phyloP scores from a whole-genome alignment of 2,113 vertebrate species.

The Istiophorus platypterus region DNA sequence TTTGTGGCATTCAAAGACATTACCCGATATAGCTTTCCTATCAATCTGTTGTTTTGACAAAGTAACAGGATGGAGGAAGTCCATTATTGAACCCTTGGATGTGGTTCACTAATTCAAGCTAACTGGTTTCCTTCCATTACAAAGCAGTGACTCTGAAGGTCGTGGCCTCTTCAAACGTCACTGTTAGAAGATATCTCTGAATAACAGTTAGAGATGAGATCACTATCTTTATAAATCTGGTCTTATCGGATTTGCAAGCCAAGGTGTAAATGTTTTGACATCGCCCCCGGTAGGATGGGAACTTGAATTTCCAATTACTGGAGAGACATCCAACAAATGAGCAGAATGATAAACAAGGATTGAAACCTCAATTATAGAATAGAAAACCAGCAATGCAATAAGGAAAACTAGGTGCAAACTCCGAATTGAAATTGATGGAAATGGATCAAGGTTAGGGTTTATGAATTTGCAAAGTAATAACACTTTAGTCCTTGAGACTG shows the following conservation, averaged over 20 bases:
- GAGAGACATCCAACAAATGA: constrained; percentile 7
- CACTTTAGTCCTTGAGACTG: too few species aligned
- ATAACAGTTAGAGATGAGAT: constrained; percentile 56
- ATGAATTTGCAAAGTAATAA: too few species aligned
- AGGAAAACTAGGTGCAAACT: background rate
- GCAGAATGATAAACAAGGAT: constrained; percentile 32
- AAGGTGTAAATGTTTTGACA: constrained; percentile 68
- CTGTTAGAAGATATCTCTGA: constrained; percentile 57
- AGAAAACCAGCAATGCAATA: background rate
- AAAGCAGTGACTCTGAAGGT: constrained; percentile 60
- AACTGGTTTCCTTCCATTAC: constrained; percentile 56
- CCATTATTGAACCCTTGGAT: constrained; percentile 34
- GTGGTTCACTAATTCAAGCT: constrained; percentile 53
- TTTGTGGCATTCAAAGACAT: constrained; percentile 69
- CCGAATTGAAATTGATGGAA: too few species aligned
- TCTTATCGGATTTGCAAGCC: constrained; percentile 61
- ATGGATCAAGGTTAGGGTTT: too few species aligned
- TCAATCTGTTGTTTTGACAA: constrained; percentile 65
- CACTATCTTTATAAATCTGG: constrained; percentile 60
- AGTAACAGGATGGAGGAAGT: constrained; percentile 35
- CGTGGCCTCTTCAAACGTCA: constrained; percentile 43
- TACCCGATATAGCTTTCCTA: constrained; percentile 52
- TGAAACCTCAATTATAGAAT: background rate
- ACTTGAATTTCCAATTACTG: constrained; percentile 55
- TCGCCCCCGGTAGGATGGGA: constrained; percentile 38